Base-by-base conservation (phyloP, 2,797 vertebrate genomes). In the Enteromius anoplus region DNA sequence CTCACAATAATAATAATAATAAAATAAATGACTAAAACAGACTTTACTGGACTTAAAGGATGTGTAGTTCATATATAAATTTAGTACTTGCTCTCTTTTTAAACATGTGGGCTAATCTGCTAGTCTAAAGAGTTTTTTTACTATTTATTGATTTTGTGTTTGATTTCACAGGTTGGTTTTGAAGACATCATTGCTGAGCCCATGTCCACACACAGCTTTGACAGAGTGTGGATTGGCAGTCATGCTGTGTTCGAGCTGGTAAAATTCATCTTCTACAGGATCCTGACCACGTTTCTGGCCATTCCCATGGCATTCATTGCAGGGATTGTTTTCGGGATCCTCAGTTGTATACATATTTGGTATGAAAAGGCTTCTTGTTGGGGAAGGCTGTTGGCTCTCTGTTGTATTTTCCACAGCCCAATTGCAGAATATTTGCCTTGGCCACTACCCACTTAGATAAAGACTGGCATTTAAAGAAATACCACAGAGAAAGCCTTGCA, bases 331-430 rank as follows among this genome's bases (percentile, higher is more conserved):
- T 97, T 98, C 71, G 97, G 93, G 1, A 80, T 94, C 29, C 94
- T 98, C 90, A 97, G 97, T 93, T 97, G 96, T 65, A 86, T 99
- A 84, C 97, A 98, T 93, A 96, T 99, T 92, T 99, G 98, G 98
- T 99, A 94, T 93, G 95, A 51, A 79, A 81, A 88, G 8, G 69
- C 11, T 71, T 42, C 40, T 73, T 80, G 71, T 73, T 81, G 69
- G 69, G 75, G 49, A 79, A 58, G 23, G 32, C 49, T 69, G 58
- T 58, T 82, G 76, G 71, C 64, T 71, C 51, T 26, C 0, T 71
- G 64, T 70, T 34, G 53, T 29, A 42, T 80, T 88, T 86, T 86
- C 73, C 29, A 37, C 73, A 37, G 58, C 29, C 29, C 51, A 64
- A 37, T 82, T 75, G 62, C 62, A 75, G 47, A 73, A 72, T 86